Base-by-base conservation (phyloP, 1,140 invertebrate species). In the Zaprionus africanus region DNA sequence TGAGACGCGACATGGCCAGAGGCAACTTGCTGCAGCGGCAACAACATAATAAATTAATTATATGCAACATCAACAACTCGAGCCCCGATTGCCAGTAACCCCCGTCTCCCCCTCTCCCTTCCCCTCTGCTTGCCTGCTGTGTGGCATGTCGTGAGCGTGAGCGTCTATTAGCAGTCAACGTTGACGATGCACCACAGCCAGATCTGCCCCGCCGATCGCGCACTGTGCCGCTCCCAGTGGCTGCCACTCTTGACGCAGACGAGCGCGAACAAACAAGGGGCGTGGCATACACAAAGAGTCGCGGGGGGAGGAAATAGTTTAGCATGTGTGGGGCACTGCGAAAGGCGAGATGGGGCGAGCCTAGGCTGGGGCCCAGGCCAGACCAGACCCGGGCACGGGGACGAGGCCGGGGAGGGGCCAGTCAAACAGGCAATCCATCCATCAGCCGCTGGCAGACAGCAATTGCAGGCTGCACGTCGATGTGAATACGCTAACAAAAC, bases 1-100 rank as follows among this genome's bases (percentile, higher is more conserved):
- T 9, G n/a, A 46, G 15, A 7, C 13, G 15, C 5, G 38, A n/a
- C 38, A 41, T 41, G 38, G 36, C 36, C 13, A 38, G 36, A 38
- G 13, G 38, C 57, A 62, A 68, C 49, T 57, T 54, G 76, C 58
- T 38, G 53, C 63, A 66, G 43, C 70, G 53, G 41, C 86, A 90
- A 90, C 82, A 85, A 90, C 85, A 90, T 85, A 90, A 90, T 90
- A 90, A 90, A 90, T 90, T 90, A 90, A 90, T 90, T 90, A 90
- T 90, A 90, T 90, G 86, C 85, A 90, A 90, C 85, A 90, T 90
- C 86, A 85, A 78, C 79, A 82, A 68, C 84, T 61, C 72, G 66
- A 59, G 57, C 57, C 54, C 34, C 12, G 22, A 54, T 51, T 53
- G 5, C 43, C 36, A 61, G 58, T n/a, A 38, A 36, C 28, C n/a